Percentiles rank a stretch among this genome's conserved stretches.
Evolutionary conservation across 2,797 vertebrate species (phyloP).

Genomic region (Eulemur rubriventer): DNA sequence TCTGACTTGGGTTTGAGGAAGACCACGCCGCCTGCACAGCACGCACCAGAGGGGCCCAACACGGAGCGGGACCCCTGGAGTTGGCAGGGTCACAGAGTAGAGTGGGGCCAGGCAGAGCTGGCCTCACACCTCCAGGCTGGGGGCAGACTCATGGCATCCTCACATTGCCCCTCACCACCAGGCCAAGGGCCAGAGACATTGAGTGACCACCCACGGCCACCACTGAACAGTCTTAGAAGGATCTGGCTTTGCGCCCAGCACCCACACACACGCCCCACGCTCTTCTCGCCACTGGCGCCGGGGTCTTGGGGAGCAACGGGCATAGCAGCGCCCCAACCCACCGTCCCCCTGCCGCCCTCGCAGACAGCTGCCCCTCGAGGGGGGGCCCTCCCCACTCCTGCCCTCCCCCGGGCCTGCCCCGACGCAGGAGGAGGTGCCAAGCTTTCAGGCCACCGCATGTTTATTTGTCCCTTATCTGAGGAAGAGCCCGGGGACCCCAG

Average conservation of each 20-base stretch:
- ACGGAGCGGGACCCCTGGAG: not conserved
- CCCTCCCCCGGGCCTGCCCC: not conserved
- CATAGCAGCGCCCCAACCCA: too few relatives aligned
- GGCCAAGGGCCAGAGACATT: not conserved
- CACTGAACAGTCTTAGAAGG: not conserved
- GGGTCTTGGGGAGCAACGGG: not conserved
- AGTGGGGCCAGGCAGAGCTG: not conserved
- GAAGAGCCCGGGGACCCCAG: not conserved
- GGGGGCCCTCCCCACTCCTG: accelerated
- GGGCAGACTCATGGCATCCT: not conserved
- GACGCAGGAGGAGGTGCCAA: accelerated
- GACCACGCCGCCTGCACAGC: not conserved
- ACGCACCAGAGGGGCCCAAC: not conserved
- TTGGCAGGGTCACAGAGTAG: not conserved
- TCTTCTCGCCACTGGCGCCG: accelerated
- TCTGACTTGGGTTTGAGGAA: not conserved
- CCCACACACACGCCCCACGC: accelerated
- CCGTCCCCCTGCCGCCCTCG: accelerated
- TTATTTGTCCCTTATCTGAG: not conserved
- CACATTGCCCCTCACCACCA: not conserved
- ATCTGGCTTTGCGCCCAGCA: not conserved
- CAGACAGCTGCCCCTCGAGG: accelerated
- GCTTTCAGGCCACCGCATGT: not conserved
- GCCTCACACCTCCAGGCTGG: not conserved
- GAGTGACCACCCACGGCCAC: not conserved